Evolutionary conservation across 37 sponge, comb jelly and placozoan genomes (phyloP).

Genomic region (Lycopodina hypogea): DNA sequence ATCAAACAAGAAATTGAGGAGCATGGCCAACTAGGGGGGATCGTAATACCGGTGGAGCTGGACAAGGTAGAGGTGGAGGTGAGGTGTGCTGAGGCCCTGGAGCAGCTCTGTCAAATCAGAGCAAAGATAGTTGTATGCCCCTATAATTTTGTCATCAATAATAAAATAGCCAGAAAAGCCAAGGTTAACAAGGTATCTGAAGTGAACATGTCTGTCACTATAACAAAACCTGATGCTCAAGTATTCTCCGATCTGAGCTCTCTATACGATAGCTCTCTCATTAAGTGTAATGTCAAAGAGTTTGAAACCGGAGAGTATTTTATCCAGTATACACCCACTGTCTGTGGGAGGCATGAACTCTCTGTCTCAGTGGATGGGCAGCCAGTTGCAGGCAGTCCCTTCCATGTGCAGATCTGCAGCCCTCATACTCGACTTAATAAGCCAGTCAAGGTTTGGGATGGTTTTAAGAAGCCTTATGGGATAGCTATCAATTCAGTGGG

Average conservation of each 20-base stretch:
- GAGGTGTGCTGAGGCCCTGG: conserved; percentile 6
- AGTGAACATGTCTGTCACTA: neutral
- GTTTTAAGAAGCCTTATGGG: neutral
- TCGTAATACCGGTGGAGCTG: neutral
- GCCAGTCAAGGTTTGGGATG: conserved; percentile 8
- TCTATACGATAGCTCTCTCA: neutral
- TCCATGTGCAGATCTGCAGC: conserved; percentile 10
- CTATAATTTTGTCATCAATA: neutral
- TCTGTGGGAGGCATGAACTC: conserved; percentile 16
- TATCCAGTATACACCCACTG: conserved; percentile 9
- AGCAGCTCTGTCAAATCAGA: neutral
- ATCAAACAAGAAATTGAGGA: neutral
- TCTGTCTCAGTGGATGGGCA: conserved; percentile 12
- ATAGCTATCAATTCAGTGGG: conserved; percentile 11
- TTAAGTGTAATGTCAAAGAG: neutral
- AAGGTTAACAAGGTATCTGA: neutral
- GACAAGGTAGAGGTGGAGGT: neutral
- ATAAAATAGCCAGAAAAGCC: neutral
- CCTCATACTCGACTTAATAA: conserved; percentile 16
- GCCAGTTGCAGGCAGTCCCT: conserved; percentile 22
- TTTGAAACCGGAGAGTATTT: neutral
- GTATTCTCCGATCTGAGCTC: conserved; percentile 3
- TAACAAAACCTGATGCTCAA: neutral
- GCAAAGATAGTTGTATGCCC: neutral
- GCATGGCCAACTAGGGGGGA: neutral